These are phyloP conservation scores for Calonectris borealis DNA, from an alignment of 2,113 vertebrate genomes.

Conservation along the genomic window DNA sequence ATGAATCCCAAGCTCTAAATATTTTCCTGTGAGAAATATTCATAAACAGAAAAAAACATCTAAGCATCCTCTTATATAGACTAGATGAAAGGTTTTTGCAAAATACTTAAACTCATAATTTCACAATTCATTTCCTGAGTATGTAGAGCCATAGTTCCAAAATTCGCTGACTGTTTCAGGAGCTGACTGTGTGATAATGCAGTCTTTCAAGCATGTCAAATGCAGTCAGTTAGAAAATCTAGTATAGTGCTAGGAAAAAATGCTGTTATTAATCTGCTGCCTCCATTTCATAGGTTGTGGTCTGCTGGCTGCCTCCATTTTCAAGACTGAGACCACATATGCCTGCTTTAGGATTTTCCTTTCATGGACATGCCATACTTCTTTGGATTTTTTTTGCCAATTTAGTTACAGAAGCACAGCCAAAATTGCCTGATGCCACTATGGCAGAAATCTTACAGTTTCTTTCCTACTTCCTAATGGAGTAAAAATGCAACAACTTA, in stretches of 20 bases:
- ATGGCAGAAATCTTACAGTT: not conserved
- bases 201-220: not conserved
- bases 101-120: not conserved
- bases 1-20: not conserved
- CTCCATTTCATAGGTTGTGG: not conserved
- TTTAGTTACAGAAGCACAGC: not conserved
- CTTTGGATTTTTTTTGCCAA: not conserved
- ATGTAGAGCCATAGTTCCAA: not conserved
- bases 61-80: not conserved
- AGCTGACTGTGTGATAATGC: not conserved
- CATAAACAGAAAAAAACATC: not conserved
- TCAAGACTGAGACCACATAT: not conserved
- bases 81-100: not conserved
- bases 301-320: not conserved
- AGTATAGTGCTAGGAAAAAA: not conserved
- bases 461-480: not conserved
- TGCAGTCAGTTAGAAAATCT: not conserved
- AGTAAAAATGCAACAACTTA: not conserved
- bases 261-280: not conserved
- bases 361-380: not conserved
- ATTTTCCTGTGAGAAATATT: not conserved
- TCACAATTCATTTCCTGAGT: not conserved
- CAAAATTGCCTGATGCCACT: not conserved
- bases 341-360: not conserved
- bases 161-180: not conserved